Evolutionary conservation across 2,113 vertebrate genomes (phyloP), one percentile per base, ranked within the genome.

Genomic region (Corvus moneduloides): DNA sequence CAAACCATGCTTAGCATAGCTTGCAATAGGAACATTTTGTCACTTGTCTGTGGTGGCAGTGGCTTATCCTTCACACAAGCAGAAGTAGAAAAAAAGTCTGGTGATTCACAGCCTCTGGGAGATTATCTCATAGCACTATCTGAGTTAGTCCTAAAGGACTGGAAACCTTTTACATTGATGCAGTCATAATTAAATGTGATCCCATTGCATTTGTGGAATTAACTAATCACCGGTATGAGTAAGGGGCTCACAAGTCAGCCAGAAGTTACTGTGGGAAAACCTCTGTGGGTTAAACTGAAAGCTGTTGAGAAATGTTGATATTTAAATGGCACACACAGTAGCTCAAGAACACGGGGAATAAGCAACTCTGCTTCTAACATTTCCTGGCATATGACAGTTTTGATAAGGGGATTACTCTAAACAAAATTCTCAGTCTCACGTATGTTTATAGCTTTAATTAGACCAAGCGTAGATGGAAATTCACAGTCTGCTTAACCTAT

Each of bases 311-410:
- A 94, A 77, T 90, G 90, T 56, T 96, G 90, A 39, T 96, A 93
- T 94, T 96, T 95, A 96, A 97, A 97, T 89, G 83, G 93, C 85
- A 96, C 59, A 49, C 52, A 76, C 69, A 18, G 90, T 61, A 94
- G 41, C 80, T 90, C 35, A 71, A 93, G 61, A 84, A 87, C 67
- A 44, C 0, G 48, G 51, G 67, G 85, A 96, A 84, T 92, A 80
- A 94, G 76, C 78, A 95, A 92, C 80, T 93, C 78, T 95, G 83
- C 68, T 86, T 94, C 79, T 95, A 92, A 87, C 69, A 46, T 93
- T 97, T 97, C 88, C 92, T 96, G 94, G 94, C 88, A 95, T 89
- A 86, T 96, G 94, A 96, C 92, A 90, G 48, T 92, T 95, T 94
- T 94, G 93, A 93, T 92, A 97, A 94, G 51, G 85, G 88, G 96